These are phyloP conservation scores for Drosophila nr. fundita DNA, from an alignment of 2,888 invertebrate species.

Conservation along the genomic window DNA sequence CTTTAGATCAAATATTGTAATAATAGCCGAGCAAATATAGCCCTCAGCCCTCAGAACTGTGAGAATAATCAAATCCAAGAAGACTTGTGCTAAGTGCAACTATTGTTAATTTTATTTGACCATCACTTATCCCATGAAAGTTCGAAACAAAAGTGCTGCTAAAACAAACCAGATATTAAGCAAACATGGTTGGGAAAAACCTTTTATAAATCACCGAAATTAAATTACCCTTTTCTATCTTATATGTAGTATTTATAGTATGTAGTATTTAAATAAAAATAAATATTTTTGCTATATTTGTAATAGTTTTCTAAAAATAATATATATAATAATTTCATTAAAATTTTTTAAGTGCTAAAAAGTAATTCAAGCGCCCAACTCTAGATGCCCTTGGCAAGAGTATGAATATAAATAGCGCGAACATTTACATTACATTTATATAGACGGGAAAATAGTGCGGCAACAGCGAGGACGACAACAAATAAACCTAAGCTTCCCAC, in stretches of 20 bases:
- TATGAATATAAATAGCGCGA: conserved; percentile 11
- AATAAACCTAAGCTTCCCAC: conserved; percentile 26
- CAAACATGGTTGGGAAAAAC: conserved; percentile 26
- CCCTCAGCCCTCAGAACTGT: not conserved
- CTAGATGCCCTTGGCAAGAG: conserved; percentile 1
- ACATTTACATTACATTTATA: conserved; percentile 17
- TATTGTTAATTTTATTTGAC: conserved; percentile 74
- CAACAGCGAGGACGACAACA: conserved; percentile 11
- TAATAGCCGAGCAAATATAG: conserved; percentile 48
- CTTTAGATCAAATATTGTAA: conserved; percentile 67
- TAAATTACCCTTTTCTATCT: conserved; percentile 14
- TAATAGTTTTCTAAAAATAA: not conserved
- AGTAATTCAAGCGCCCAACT: not conserved
- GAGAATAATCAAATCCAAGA: conserved; percentile 47
- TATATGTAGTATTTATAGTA: no score
- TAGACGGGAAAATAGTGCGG: conserved; percentile 25
- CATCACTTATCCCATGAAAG: conserved; percentile 59
- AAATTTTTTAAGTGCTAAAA: not conserved
- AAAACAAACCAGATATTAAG: conserved; percentile 48
- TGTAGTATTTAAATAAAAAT: not conserved
- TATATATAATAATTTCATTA: not conserved
- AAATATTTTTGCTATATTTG: not conserved
- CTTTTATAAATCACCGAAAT: conserved; percentile 8
- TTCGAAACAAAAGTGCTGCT: conserved; percentile 45
- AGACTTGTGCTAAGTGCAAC: conserved; percentile 61